Evolutionary conservation across 2,113 vertebrate species (phyloP).

Genomic region (Cyanocitta stelleri): DNA sequence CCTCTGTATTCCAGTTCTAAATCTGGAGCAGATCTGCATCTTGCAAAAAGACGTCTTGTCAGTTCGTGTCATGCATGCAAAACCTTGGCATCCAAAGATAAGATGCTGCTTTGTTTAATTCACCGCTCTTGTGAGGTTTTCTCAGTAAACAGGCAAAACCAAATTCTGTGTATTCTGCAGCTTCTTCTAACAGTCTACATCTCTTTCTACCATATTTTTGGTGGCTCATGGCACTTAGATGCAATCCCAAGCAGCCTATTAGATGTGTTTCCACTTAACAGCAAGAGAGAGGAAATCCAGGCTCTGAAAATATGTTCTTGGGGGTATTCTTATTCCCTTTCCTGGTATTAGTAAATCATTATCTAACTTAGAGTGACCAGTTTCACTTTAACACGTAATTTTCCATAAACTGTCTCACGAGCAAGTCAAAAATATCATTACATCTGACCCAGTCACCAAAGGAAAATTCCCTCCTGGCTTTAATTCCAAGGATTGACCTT

Average conservation of each 20-base stretch:
- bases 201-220: background rate
- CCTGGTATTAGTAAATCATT: background rate
- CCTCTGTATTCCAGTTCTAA: background rate
- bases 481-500: background rate
- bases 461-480: constrained; percentile 19
- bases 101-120: background rate
- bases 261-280: background rate
- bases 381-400: background rate
- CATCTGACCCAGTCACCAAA: background rate
- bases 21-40: constrained; percentile 1
- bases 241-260: background rate
- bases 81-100: background rate
- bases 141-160: constrained; percentile 24
- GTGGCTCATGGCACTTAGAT: background rate
- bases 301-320: background rate
- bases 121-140: background rate
- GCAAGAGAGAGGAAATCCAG: background rate
- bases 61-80: constrained; percentile 18
- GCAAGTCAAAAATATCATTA: background rate
- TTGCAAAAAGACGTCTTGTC: background rate
- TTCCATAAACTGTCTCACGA: background rate
- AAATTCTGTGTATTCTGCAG: background rate
- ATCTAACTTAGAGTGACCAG: background rate
- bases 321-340: background rate
- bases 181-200: background rate